Conservation (phyloP, 2,888 invertebrate genomes). For the Stictocephala bisonia region DNA sequence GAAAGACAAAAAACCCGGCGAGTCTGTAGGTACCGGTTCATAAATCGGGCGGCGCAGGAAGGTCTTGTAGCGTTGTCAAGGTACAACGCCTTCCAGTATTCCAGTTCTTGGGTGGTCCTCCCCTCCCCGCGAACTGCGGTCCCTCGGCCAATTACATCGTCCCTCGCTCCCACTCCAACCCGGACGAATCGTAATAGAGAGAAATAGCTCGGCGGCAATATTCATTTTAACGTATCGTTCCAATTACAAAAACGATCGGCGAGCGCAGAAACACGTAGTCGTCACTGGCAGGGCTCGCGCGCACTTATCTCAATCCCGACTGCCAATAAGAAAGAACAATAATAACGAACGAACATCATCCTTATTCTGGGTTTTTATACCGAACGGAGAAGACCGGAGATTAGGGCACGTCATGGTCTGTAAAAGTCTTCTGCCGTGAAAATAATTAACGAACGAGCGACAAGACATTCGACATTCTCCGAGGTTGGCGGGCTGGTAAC, state of each 20-base stretch:
- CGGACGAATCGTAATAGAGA: slow-evolving; percentile 22
- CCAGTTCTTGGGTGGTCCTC: slow-evolving; percentile 40
- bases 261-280: slow-evolving; percentile 14
- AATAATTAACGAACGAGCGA: no score
- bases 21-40: slow-evolving; percentile 37
- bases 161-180: neutral
- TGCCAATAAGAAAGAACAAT: neutral
- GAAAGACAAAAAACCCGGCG: slow-evolving; percentile 37
- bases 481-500: no score
- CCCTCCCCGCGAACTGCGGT: neutral
- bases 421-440: no score
- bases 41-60: slow-evolving; percentile 41
- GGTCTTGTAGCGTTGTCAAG: slow-evolving; percentile 40
- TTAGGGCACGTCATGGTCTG: no score
- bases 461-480: no score
- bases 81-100: slow-evolving; percentile 42
- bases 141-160: slow-evolving; percentile 14
- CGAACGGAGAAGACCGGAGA: neutral
- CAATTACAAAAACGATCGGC: slow-evolving; percentile 14
- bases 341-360: neutral
- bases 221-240: slow-evolving; percentile 27
- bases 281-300: no score
- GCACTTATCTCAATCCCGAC: neutral
- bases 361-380: no score
- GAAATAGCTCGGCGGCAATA: slow-evolving; percentile 12